phyloP scores from a whole-genome alignment of 2,113 vertebrate genomes.

The Salvelinus sp. region DNA sequence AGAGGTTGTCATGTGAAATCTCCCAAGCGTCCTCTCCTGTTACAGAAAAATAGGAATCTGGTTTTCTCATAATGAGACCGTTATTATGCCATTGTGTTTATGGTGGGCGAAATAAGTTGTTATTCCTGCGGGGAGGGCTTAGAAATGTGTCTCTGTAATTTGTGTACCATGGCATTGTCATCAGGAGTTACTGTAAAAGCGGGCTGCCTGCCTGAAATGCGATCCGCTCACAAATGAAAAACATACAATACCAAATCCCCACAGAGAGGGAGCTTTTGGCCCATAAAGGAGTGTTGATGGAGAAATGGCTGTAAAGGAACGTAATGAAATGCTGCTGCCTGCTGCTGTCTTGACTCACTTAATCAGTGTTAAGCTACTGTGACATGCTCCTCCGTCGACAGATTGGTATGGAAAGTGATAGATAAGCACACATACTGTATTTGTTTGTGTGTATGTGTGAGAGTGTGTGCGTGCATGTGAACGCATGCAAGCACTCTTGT shows the following conservation, averaged over 20 bases:
- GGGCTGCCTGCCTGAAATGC: slow-evolving; percentile 42
- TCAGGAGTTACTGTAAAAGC: slow-evolving; percentile 48
- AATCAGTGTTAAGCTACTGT: slow-evolving; percentile 29
- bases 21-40: slow-evolving; percentile 48
- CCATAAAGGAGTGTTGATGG: slow-evolving; percentile 39
- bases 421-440: slow-evolving; percentile 1
- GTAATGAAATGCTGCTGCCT: slow-evolving; percentile 47
- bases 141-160: slow-evolving; percentile 54
- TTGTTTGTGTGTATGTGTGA: slow-evolving; percentile 6
- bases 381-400: slow-evolving; percentile 20
- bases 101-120: slow-evolving; percentile 60
- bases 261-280: slow-evolving; percentile 44
- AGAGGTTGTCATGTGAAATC: slow-evolving; percentile 61
- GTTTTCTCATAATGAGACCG: slow-evolving; percentile 58
- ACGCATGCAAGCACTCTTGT: background rate
- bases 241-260: slow-evolving; percentile 35
- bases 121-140: slow-evolving; percentile 46
- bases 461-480: background rate
- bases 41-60: slow-evolving; percentile 59
- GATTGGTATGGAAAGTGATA: background rate
- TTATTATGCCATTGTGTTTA: slow-evolving; percentile 64
- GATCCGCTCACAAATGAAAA: slow-evolving; percentile 38
- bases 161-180: slow-evolving; percentile 55
- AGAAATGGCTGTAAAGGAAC: slow-evolving; percentile 50
- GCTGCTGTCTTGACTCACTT: slow-evolving; percentile 40